Conservation (phyloP, 2,797 vertebrate genomes). For the Nyctibius grandis region DNA sequence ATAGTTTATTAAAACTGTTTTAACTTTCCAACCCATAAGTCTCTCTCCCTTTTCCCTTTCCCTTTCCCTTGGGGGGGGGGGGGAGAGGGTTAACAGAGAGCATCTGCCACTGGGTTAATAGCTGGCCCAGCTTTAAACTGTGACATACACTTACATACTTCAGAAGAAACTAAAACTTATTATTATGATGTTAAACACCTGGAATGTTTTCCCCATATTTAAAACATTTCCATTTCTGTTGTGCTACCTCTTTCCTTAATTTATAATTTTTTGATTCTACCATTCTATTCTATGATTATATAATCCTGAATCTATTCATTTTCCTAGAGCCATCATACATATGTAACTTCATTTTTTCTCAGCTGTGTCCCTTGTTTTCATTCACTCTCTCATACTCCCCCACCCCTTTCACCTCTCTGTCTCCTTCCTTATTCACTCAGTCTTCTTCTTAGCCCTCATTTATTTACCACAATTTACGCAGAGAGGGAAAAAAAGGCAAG, state of each 20-base stretch:
- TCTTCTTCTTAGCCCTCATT: neutral
- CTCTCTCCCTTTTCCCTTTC: too few relatives aligned
- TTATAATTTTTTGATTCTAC: too few relatives aligned
- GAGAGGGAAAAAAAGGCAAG: neutral
- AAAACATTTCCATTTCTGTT: neutral
- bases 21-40: too few relatives aligned
- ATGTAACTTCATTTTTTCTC: neutral
- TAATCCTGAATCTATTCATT: neutral
- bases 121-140: too few relatives aligned
- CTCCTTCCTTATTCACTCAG: neutral
- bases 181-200: neutral
- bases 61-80: too few relatives aligned
- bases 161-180: neutral
- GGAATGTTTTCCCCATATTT: neutral
- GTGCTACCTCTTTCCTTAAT: neutral
- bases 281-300: too few relatives aligned
- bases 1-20: too few relatives aligned
- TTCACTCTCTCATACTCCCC: neutral
- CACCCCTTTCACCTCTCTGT: neutral
- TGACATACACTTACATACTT: neutral
- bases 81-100: too few relatives aligned
- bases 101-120: too few relatives aligned
- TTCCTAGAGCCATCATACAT: neutral
- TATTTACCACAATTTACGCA: neutral
- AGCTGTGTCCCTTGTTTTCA: neutral